These are phyloP conservation scores for Agonopterix arenella DNA, from an alignment of 2,888 invertebrate species.

Conservation along the genomic window DNA sequence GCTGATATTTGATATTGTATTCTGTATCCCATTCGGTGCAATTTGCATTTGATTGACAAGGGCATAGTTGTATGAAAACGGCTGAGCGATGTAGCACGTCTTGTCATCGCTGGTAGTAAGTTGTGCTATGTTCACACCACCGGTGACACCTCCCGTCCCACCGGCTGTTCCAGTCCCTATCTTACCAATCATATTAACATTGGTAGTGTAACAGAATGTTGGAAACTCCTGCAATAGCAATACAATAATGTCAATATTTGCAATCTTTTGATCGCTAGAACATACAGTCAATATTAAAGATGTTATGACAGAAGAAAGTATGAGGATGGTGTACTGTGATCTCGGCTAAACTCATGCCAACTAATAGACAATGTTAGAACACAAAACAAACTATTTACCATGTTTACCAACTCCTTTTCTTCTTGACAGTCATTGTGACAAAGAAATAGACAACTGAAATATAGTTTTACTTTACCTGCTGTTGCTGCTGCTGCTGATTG, in stretches of 20 bases:
- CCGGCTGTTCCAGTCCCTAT: conserved; percentile 63
- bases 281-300: not conserved
- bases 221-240: conserved; percentile 74
- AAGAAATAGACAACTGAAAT: no score
- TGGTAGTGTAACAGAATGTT: conserved; percentile 83
- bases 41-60: conserved; percentile 91
- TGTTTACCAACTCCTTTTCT: no score
- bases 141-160: conserved; percentile 32
- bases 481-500: conserved; percentile 44
- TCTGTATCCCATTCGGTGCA: conserved; percentile 81
- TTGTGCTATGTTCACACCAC: conserved; percentile 83
- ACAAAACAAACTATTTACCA: no score
- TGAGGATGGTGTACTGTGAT: conserved; percentile 1
- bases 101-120: conserved; percentile 80
- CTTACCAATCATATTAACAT: conserved; percentile 83
- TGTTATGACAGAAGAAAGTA: not conserved
- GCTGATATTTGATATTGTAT: conserved; percentile 87
- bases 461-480: conserved; percentile 24
- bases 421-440: no score
- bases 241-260: not conserved
- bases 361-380: no score
- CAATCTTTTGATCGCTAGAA: no score
- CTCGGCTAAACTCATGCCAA: conserved; percentile 1
- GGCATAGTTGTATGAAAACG: conserved; percentile 88
- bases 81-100: conserved; percentile 85